A percentile compares a stretch with the other conserved stretches of the same genome.
These are phyloP conservation scores for Pseudois nayaur DNA, from an alignment of 2,113 vertebrate species.

Conservation along the genomic window DNA sequence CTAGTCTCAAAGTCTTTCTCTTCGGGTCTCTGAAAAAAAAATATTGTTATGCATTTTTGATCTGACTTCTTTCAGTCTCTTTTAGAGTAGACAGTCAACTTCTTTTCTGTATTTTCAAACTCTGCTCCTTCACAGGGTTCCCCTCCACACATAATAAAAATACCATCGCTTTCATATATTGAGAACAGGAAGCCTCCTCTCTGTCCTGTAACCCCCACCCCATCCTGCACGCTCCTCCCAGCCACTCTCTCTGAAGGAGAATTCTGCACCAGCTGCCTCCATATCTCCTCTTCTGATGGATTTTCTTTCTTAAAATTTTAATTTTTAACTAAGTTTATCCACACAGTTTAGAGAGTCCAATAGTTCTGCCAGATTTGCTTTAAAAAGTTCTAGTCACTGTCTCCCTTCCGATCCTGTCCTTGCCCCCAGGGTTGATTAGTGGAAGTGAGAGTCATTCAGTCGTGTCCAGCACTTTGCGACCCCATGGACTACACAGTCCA, in stretches of 20 bases:
- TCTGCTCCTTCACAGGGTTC: neutral
- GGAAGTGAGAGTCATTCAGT: neutral
- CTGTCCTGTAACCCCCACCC: neutral
- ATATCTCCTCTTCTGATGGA: neutral
- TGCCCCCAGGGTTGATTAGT: neutral
- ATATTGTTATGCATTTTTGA: neutral
- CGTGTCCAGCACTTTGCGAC: neutral
- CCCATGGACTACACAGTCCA: neutral
- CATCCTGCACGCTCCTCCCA: accelerated
- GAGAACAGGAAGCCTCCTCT: neutral
- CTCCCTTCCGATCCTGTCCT: neutral
- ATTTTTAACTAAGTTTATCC: neutral
- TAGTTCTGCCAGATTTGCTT: neutral
- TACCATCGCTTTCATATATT: neutral
- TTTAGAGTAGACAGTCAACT: neutral
- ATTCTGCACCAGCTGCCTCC: neutral
- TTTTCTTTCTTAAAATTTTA: neutral
- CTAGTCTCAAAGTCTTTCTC: neutral
- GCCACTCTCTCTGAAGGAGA: neutral
- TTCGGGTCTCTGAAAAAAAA: neutral
- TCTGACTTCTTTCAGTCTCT: neutral
- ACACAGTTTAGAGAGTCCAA: neutral
- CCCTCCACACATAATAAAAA: neutral
- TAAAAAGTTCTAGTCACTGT: neutral
- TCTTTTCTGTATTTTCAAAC: neutral